Conservation (phyloP, 2,113 vertebrate genomes). For the Indicator maculatus region DNA sequence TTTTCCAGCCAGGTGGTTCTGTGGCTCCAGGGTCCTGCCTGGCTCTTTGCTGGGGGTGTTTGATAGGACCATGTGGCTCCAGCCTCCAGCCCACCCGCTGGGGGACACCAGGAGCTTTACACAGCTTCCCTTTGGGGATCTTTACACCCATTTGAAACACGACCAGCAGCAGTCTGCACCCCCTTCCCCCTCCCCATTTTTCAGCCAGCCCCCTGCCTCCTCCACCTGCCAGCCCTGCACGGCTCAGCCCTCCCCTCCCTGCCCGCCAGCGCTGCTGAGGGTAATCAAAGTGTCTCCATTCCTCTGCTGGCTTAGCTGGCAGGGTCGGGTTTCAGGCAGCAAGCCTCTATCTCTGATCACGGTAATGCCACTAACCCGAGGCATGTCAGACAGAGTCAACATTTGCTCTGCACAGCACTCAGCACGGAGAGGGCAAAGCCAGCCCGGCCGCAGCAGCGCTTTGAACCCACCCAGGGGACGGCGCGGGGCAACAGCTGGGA, state of each 20-base stretch:
- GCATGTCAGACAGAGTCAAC: slow-evolving; percentile 69
- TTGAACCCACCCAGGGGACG: slow-evolving; percentile 22
- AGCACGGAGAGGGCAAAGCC: slow-evolving; percentile 1
- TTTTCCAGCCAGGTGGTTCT: too few relatives aligned
- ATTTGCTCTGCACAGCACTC: slow-evolving; percentile 72
- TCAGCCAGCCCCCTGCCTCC: background rate
- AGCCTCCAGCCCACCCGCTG: background rate
- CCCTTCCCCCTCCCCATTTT: background rate
- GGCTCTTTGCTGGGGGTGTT: too few relatives aligned
- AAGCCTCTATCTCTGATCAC: slow-evolving; percentile 71
- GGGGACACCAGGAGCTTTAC: background rate
- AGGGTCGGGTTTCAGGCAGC: slow-evolving; percentile 72
- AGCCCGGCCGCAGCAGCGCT: background rate
- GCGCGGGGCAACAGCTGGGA: slow-evolving; percentile 64
- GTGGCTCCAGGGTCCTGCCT: too few relatives aligned
- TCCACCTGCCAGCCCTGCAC: background rate
- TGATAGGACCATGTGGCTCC: background rate
- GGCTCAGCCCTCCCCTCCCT: background rate
- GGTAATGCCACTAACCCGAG: slow-evolving; percentile 72
- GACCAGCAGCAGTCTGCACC: background rate
- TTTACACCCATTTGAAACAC: background rate
- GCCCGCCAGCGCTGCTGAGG: background rate
- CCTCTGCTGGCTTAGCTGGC: slow-evolving; percentile 2
- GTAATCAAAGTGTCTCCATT: slow-evolving; percentile 36
- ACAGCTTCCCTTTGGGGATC: background rate